Evolutionary conservation across 2,888 invertebrate species (phyloP).

Genomic region (Prosapia bicincta): DNA sequence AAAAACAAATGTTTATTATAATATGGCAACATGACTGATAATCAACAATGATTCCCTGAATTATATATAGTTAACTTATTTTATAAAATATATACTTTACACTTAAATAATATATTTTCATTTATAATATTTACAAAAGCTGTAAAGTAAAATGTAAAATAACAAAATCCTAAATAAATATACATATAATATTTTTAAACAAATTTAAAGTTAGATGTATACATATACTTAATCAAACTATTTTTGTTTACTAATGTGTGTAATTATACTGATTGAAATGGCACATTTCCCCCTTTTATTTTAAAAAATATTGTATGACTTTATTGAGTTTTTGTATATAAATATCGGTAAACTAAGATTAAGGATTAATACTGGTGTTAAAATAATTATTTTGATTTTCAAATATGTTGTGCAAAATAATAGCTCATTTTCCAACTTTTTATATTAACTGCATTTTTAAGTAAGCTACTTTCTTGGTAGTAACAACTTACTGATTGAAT

Average conservation of each 20-base stretch:
- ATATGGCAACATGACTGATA: background rate
- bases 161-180: background rate
- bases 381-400: no score
- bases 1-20: background rate
- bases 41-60: background rate
- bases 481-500: no score
- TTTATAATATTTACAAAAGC: background rate
- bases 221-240: background rate
- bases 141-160: background rate
- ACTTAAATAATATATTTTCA: background rate
- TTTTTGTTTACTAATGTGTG: background rate
- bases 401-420: no score
- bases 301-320: no score
- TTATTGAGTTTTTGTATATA: no score
- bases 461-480: no score
- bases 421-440: no score
- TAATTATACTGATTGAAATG: background rate
- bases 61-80: background rate
- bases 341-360: no score
- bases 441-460: no score
- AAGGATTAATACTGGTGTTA: no score
- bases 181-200: background rate
- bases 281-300: background rate
- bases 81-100: background rate
- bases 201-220: background rate